These are phyloP conservation scores for Poecile atricapillus DNA, from an alignment of 2,113 vertebrate species.

Conservation along the genomic window DNA sequence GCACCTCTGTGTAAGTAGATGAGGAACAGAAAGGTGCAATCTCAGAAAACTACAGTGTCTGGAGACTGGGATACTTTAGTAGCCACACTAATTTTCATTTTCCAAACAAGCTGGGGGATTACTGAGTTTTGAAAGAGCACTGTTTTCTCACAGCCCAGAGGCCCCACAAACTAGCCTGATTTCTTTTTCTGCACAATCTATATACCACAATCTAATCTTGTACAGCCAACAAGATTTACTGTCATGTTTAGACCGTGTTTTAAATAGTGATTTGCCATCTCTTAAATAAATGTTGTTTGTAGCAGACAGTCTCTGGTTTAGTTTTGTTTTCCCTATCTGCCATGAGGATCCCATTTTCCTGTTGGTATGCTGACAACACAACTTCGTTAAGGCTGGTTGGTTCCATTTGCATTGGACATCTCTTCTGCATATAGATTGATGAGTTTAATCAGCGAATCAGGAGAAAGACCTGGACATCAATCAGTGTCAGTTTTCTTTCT, in stretches of 20 bases:
- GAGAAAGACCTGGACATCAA: slow-evolving; percentile 89
- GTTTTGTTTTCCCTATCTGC: slow-evolving; percentile 15
- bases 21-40: neutral
- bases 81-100: neutral
- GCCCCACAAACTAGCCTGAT: neutral
- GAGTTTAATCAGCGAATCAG: slow-evolving; percentile 99
- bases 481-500: slow-evolving; percentile 85
- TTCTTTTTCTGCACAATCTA: neutral
- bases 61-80: neutral
- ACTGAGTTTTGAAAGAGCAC: neutral
- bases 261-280: slow-evolving; percentile 40
- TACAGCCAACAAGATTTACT: neutral
- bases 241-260: neutral
- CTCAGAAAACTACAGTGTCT: neutral
- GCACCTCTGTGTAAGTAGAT: neutral
- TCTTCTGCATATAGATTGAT: slow-evolving; percentile 96
- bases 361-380: slow-evolving; percentile 88
- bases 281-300: slow-evolving; percentile 34
- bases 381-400: slow-evolving; percentile 90
- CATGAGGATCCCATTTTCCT: slow-evolving; percentile 48
- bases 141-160: neutral
- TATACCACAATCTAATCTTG: neutral
- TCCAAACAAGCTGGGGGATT: neutral
- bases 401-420: slow-evolving; percentile 92
- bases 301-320: neutral